Conservation (phyloP, 2,113 vertebrate species). For the Triplophysa siluroides region DNA sequence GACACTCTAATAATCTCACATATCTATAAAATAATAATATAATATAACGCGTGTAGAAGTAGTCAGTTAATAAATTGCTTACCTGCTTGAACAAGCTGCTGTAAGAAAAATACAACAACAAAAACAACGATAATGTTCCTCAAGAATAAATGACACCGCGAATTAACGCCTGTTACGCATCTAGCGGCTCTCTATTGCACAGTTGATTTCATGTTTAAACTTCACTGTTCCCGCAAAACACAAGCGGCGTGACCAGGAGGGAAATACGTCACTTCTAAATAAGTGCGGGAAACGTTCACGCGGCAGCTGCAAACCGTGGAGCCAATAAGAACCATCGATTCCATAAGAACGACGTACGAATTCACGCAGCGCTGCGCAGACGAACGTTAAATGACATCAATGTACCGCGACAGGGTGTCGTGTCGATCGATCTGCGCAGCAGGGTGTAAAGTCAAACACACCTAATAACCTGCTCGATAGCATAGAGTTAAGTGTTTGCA, state of each 20-base stretch:
- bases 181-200: neutral
- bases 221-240: slow-evolving; percentile 17
- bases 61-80: too few species aligned
- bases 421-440: too few species aligned
- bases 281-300: slow-evolving; percentile 47
- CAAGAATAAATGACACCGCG: neutral
- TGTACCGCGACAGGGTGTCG: too few species aligned
- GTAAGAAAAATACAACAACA: neutral
- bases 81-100: too few species aligned
- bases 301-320: neutral
- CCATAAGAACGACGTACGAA: neutral
- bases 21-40: neutral
- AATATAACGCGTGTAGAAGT: too few species aligned
- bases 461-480: too few species aligned
- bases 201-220: neutral
- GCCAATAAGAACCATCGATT: neutral
- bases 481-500: neutral
- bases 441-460: too few species aligned
- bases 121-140: neutral
- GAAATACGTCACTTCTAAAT: slow-evolving; percentile 61
- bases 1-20: too few species aligned
- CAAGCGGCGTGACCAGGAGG: neutral
- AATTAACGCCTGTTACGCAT: neutral
- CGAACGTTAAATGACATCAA: too few species aligned
- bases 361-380: too few species aligned